Base-by-base conservation (phyloP, 2,888 invertebrate genomes). In the Conomelus anceps region DNA sequence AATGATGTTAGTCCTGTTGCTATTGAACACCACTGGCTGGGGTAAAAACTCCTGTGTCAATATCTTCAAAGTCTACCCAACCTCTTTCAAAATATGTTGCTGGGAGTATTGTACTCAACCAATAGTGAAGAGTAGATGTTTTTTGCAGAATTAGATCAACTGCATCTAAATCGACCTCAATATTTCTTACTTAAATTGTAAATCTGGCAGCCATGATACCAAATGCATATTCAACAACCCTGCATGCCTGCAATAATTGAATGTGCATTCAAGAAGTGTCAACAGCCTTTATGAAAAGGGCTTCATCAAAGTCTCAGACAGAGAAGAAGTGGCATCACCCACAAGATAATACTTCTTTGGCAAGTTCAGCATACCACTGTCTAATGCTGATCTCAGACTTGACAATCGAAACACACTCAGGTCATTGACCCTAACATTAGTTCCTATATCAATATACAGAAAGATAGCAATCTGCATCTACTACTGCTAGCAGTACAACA, bases 401-500 rank as follows among this genome's bases (percentile, higher is more conserved):
- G 88, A 89, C 87, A 85, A 29, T 86, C 86, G 85, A 34, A 89
- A 91, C 23, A 91, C 88, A 86, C 86, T 89, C 84, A 85, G 87
- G 88, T 91, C 90, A 87, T 89, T 90, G 88, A 90, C 90, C 63
- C 91, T 89, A 11, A 91, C 91, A 89, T 91, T 91, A 85, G 90
- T 89, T 90, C 91, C 91, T 87, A 91, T 90, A 91, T 91, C 90
- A 29, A 91, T 90, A 89, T 90, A 91, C 23, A 90, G 41, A 90
- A 91, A 91, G 63, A 88, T 89, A 89, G n/a, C 90, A 91, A 90
- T 91, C 89, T 41, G 90, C 91, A 90, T 92, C 91, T 86, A 91
- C 91, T 89, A 90, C 87, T 88, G 91, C 91, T 24, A 91, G 90
- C 41, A 91, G 89, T 86, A 92, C 89, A 87, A 91, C 87, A 89